These are phyloP conservation scores for Tyrannus savana DNA, from an alignment of 2,113 vertebrate species.

Conservation along the genomic window DNA sequence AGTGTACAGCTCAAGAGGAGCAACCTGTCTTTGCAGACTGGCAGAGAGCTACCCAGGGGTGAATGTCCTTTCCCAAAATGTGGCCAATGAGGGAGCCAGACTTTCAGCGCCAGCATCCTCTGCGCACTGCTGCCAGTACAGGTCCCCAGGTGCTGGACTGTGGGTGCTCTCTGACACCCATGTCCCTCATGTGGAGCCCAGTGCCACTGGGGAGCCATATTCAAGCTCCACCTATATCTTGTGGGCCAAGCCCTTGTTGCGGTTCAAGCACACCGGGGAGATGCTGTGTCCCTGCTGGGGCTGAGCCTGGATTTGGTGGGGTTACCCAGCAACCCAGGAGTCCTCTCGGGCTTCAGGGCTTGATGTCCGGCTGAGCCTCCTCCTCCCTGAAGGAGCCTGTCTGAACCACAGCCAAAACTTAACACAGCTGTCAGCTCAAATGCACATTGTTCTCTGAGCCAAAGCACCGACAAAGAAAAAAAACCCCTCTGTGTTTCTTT, in stretches of 20 bases:
- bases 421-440: constrained; percentile 13
- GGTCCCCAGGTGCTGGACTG: not conserved
- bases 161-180: not conserved
- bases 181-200: accelerated
- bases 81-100: not conserved
- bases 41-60: not conserved
- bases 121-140: accelerated
- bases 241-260: accelerated
- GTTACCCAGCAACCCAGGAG: not conserved
- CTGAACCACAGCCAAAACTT: not conserved
- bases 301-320: not conserved
- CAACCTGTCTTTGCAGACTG: not conserved
- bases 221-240: not conserved
- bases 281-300: not conserved
- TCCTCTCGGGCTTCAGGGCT: accelerated
- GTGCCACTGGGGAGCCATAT: not conserved
- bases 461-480: not conserved
- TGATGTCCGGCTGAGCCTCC: not conserved
- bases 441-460: not conserved
- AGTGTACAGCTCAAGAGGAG: not conserved
- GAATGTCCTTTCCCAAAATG: not conserved
- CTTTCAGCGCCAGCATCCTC: not conserved
- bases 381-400: not conserved
- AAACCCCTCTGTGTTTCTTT: not conserved
- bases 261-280: accelerated